Percentiles rank a stretch among this genome's conserved stretches.
These are phyloP conservation scores for Bombus balteatus DNA, from an alignment of 1,140 invertebrate genomes.

Conservation along the genomic window DNA sequence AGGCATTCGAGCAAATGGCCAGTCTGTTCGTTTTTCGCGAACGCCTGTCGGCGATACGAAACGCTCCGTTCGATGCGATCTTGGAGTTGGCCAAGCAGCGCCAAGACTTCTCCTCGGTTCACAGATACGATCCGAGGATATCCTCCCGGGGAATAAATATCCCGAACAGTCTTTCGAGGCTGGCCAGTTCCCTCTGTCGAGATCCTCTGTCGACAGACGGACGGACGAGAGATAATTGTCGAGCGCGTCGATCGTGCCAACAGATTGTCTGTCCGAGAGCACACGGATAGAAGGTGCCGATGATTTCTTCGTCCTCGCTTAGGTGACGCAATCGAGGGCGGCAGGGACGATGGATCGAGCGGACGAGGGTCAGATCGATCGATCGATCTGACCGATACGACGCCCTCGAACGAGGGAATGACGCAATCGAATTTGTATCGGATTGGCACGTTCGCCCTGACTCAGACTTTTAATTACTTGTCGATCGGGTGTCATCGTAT, in stretches of 20 bases:
- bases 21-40: slow-evolving; percentile 36
- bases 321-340: slow-evolving; percentile 51
- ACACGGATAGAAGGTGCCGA: slow-evolving; percentile 47
- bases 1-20: neutral
- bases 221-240: slow-evolving; percentile 56
- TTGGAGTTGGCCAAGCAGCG: slow-evolving; percentile 13
- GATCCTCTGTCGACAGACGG: slow-evolving; percentile 49
- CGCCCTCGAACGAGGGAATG: slow-evolving; percentile 37
- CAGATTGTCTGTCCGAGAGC: slow-evolving; percentile 37
- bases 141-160: slow-evolving; percentile 49
- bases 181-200: slow-evolving; percentile 48
- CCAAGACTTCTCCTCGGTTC: slow-evolving; percentile 20
- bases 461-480: slow-evolving; percentile 49
- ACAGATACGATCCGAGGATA: slow-evolving; percentile 39
- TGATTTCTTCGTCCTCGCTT: slow-evolving; percentile 52
- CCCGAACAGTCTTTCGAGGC: slow-evolving; percentile 31
- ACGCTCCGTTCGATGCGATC: slow-evolving; percentile 33
- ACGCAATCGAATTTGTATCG: slow-evolving; percentile 55
- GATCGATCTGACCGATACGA: slow-evolving; percentile 60
- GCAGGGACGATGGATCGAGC: slow-evolving; percentile 4
- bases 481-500: slow-evolving; percentile 35
- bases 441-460: slow-evolving; percentile 25
- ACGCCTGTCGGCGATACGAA: slow-evolving; percentile 41
- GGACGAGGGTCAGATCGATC: slow-evolving; percentile 59
- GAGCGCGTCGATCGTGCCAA: slow-evolving; percentile 52